Evolutionary conservation across 2,113 vertebrate species (phyloP).

Genomic region (Carettochelys insculpta): DNA sequence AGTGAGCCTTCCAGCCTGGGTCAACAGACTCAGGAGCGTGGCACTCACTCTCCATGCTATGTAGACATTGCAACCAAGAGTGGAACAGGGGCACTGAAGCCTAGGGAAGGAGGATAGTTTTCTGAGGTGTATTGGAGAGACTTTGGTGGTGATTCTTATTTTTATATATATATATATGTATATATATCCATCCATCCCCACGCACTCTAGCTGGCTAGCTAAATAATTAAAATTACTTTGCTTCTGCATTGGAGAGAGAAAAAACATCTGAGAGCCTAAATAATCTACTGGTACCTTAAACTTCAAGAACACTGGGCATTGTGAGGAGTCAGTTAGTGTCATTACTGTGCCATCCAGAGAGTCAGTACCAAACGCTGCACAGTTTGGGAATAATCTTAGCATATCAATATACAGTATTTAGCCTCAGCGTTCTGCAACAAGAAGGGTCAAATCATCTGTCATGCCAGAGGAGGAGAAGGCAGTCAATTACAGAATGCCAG

Average conservation of each 20-base stretch:
- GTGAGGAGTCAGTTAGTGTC: background rate
- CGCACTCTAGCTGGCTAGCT: background rate
- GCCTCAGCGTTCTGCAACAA: background rate
- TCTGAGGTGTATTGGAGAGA: background rate
- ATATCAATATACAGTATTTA: background rate
- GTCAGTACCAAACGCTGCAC: background rate
- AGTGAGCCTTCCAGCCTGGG: background rate
- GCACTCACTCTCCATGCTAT: background rate
- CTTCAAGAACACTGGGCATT: background rate
- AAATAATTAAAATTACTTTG: slow-evolving; percentile 54
- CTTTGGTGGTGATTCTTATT: slow-evolving; percentile 38
- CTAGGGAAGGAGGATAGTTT: background rate
- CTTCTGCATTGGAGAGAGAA: slow-evolving; percentile 16
- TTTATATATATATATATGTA: background rate
- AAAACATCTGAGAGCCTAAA: background rate
- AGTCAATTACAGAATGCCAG: slow-evolving; percentile 61
- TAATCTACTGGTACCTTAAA: background rate
- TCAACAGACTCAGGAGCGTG: background rate
- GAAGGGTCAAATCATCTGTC: slow-evolving; percentile 50
- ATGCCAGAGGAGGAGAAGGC: slow-evolving; percentile 14
- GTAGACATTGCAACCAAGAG: background rate
- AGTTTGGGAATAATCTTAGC: background rate
- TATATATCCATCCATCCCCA: too few relatives aligned
- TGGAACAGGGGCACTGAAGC: background rate
- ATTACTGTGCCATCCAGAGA: background rate